These are phyloP conservation scores for Periphyllus acericola DNA, from an alignment of 2,888 invertebrate species.

Conservation along the genomic window DNA sequence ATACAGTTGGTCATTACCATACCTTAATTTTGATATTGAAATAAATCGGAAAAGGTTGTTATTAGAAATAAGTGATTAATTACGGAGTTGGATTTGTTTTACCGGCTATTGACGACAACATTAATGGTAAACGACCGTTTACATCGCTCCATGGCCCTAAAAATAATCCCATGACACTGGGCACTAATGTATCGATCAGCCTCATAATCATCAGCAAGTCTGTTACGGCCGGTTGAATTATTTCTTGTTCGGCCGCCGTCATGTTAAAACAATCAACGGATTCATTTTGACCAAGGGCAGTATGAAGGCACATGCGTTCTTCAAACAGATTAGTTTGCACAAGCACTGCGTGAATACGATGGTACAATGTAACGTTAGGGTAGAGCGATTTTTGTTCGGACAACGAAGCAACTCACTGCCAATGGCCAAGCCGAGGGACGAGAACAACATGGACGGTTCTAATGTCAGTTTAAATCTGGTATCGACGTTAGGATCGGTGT, in stretches of 20 bases:
- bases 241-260: constrained; percentile 68
- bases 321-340: constrained; percentile 52
- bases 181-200: constrained; percentile 75
- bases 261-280: constrained; percentile 53
- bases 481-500: not conserved
- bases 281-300: constrained; percentile 15
- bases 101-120: constrained; percentile 75
- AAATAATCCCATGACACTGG: constrained; percentile 77
- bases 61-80: too few species aligned
- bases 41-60: too few species aligned
- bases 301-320: constrained; percentile 46
- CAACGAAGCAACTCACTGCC: not conserved
- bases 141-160: constrained; percentile 86
- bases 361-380: not conserved
- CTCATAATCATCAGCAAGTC: constrained; percentile 74
- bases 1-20: constrained; percentile 61
- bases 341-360: not conserved
- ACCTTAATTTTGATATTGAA: constrained; percentile 12
- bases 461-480: not conserved
- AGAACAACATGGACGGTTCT: not conserved
- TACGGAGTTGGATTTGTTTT: too few species aligned
- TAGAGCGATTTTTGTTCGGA: not conserved
- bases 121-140: constrained; percentile 78
- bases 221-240: constrained; percentile 76
- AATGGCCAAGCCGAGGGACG: not conserved